Base-by-base conservation (phyloP, 37 sponge, comb jelly and placozoan genomes). In the Spongia lamella region DNA sequence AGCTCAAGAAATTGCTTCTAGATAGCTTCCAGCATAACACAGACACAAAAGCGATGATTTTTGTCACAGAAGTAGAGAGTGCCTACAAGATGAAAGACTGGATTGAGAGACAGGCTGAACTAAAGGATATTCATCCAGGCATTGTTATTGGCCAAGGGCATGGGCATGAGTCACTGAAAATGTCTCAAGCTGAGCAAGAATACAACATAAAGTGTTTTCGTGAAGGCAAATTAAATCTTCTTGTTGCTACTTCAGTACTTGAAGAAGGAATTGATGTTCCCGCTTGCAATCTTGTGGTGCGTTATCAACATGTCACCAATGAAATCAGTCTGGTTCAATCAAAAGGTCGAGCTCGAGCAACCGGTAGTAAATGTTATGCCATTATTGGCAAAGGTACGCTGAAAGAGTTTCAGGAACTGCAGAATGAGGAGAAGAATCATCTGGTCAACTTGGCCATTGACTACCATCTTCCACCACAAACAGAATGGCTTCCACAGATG, bases 251-350 rank as follows among this genome's bases (percentile, higher is more conserved):
- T 22, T 89, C 89, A 58, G 94, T 92, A 38, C 63, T 88, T 0
- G 97, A 96, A 73, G 97, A 96, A 63, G 97, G 97, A 6, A 51
- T 96, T 19, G 97, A 96, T 75, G 88, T 96, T 1, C 89, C 94
- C 2, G 77, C 59, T 1, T 96, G 97, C 60, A 85, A 93, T 58
- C 35, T 93, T 0, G 94, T 96, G 38, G 88, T 96, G 0, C 91
- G 92, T 15, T 93, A 70, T 35, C 79, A 80, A 21, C 62, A 76
- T 43, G 82, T 92, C n/a, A 70, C 84, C 27, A 79, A 88, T 82
- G 85, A 88, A 49, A 88, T 89, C 27, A 74, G 89, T 16, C 63
- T 64, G 51, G 77, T 62, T 0, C 93, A 92, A 72, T 57, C 86
- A 15, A 50, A 78, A 61, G 93, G 93, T 56, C 68, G 93, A 43